phyloP scores from a whole-genome alignment of 2,888 invertebrate genomes.

The Drosophila greeni region DNA sequence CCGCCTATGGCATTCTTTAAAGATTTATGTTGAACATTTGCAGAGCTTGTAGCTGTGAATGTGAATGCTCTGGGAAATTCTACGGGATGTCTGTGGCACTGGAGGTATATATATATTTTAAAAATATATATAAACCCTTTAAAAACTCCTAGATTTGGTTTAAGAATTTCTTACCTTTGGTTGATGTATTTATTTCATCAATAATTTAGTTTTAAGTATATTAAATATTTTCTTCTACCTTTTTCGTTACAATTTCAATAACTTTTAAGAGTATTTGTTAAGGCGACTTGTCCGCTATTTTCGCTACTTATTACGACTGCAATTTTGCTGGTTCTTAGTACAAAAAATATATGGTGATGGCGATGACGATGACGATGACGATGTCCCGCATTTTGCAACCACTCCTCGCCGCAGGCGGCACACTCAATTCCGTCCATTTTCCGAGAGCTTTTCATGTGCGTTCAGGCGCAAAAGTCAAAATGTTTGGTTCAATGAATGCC shows the following conservation, averaged over 20 bases:
- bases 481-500: conserved; percentile 67
- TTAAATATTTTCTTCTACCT: no score
- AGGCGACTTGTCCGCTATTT: not conserved
- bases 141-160: no score
- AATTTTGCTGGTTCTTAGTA: conserved; percentile 32
- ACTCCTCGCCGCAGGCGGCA: not conserved
- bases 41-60: conserved; percentile 8
- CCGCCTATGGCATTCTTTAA: conserved; percentile 21
- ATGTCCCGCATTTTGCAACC: conserved; percentile 3
- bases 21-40: conserved; percentile 39
- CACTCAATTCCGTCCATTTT: conserved; percentile 23
- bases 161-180: no score
- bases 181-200: no score
- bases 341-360: conserved; percentile 17
- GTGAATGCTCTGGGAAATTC: conserved; percentile 17
- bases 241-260: no score
- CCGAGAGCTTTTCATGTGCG: conserved; percentile 66
- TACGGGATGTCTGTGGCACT: not conserved
- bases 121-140: no score
- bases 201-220: no score
- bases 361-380: not conserved
- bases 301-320: conserved; percentile 28
- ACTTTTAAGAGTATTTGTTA: not conserved
- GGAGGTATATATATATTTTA: no score
- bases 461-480: conserved; percentile 71